phyloP scores from a whole-genome alignment of 2,113 vertebrate species.

The Melanerpes aurifrons region DNA sequence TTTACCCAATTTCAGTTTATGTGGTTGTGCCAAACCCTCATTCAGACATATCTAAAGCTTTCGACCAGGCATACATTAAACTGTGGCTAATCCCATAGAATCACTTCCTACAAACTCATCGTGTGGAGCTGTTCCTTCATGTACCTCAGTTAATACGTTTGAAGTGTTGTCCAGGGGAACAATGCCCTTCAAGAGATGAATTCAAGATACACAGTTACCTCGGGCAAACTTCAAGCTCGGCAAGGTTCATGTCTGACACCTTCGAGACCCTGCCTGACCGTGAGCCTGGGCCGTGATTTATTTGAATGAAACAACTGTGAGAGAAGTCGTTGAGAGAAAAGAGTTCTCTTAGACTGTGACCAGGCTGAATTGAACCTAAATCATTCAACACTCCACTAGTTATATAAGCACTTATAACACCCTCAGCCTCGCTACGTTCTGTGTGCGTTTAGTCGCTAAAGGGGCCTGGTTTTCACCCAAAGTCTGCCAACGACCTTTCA shows the following conservation, averaged over 20 bases:
- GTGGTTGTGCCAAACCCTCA: not conserved
- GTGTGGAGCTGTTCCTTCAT: not conserved
- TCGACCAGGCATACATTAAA: not conserved
- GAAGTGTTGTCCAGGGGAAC: not conserved
- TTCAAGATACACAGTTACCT: conserved; percentile 2
- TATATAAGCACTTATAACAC: not conserved
- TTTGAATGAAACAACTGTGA: not conserved
- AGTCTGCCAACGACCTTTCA: not conserved
- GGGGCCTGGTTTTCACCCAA: not conserved
- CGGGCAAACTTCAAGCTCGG: conserved; percentile 6
- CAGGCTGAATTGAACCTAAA: not conserved
- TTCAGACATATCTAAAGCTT: not conserved
- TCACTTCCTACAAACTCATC: not conserved
- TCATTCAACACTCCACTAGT: not conserved
- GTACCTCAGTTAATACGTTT: not conserved
- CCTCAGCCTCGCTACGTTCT: not conserved
- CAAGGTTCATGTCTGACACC: not conserved
- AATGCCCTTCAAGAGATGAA: not conserved
- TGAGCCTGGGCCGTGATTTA: not conserved
- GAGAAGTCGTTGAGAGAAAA: not conserved
- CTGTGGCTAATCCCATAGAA: not conserved
- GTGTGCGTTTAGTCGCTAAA: not conserved
- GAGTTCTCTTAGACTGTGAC: not conserved
- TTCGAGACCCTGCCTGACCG: not conserved
- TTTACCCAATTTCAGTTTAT: not conserved